Conservation (phyloP, 1,140 invertebrate genomes). For the Polyergus mexicanus region DNA sequence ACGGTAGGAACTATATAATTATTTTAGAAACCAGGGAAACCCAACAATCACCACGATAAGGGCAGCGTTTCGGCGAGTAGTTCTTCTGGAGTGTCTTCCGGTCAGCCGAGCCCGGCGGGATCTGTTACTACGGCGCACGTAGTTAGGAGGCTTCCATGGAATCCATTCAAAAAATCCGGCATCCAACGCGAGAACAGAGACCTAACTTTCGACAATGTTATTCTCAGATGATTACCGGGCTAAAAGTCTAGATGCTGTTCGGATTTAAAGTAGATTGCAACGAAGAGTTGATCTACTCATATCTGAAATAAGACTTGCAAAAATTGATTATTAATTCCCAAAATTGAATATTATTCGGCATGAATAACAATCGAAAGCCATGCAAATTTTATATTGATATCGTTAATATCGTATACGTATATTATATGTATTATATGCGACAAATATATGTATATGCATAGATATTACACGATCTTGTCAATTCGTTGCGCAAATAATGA, state of each 20-base stretch:
- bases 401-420: not conserved
- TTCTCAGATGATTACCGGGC: conserved; percentile 86
- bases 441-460: not conserved
- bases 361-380: not conserved
- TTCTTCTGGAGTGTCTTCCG: conserved; percentile 88
- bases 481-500: not conserved
- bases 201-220: conserved; percentile 88
- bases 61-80: conserved; percentile 88
- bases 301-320: not conserved
- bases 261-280: not conserved
- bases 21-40: conserved; percentile 84
- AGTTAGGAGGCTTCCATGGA: conserved; percentile 89
- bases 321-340: not conserved
- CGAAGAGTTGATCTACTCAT: not conserved
- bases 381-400: not conserved
- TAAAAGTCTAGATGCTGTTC: not conserved
- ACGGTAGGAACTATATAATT: conserved; percentile 41
- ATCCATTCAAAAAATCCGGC: conserved; percentile 89
- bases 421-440: not conserved
- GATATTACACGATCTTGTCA: not conserved
- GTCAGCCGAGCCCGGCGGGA: conserved; percentile 88
- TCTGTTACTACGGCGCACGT: conserved; percentile 88
- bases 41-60: conserved; percentile 84
- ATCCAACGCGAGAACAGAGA: conserved; percentile 87
- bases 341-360: conserved; percentile 16